phyloP scores from a whole-genome alignment of 2,113 vertebrate species.

The Meriones unguiculatus region DNA sequence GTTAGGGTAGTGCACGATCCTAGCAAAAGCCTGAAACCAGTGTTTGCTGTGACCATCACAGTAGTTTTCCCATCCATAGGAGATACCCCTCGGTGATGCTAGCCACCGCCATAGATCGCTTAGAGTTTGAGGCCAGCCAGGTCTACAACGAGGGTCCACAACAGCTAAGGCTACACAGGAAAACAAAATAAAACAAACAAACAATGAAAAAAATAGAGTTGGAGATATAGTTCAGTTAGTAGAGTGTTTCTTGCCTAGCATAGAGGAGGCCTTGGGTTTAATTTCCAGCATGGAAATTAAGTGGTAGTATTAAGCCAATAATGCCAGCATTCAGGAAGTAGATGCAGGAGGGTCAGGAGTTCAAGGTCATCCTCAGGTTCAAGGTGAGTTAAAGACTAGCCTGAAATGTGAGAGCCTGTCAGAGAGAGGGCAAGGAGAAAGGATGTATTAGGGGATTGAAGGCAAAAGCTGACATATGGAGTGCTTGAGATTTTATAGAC shows the following conservation, averaged over 20 bases:
- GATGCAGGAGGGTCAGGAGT: not conserved
- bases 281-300: not conserved
- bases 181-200: too few relatives aligned
- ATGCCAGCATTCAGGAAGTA: not conserved
- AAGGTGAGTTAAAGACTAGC: not conserved
- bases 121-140: too few relatives aligned
- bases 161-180: too few relatives aligned
- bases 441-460: not conserved
- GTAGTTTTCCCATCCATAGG: too few relatives aligned
- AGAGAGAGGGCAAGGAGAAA: not conserved
- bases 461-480: not conserved
- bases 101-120: not conserved
- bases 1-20: not conserved
- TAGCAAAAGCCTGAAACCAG: not conserved
- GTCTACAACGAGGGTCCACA: too few relatives aligned
- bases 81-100: not conserved
- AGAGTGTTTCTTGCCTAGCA: not conserved
- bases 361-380: not conserved
- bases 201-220: not conserved
- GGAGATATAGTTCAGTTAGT: not conserved
- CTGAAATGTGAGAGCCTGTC: not conserved
- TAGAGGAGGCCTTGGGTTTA: not conserved
- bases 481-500: not conserved
- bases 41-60: not conserved
- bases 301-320: not conserved